A percentile compares a stretch with the other conserved stretches of the same genome.
phyloP scores from a whole-genome alignment of 2,888 invertebrate genomes.

The Cosmopolites sordidus region DNA sequence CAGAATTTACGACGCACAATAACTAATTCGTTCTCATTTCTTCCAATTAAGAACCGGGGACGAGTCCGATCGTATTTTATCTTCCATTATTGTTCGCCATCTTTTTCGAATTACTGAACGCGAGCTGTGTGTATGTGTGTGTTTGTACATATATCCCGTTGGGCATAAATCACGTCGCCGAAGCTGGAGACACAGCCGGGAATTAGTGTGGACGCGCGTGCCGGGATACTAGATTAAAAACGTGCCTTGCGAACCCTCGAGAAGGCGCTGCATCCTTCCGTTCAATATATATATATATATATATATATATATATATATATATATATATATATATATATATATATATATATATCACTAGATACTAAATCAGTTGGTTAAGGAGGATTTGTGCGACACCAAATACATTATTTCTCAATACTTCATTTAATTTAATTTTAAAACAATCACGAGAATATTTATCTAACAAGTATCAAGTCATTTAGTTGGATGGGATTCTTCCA shows the following conservation, averaged over 20 bases:
- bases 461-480: no score
- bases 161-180: conserved; percentile 1
- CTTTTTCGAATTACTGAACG: conserved; percentile 37
- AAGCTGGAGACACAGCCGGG: conserved; percentile 12
- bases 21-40: conserved; percentile 29
- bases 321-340: no score
- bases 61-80: conserved; percentile 29
- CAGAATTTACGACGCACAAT: conserved; percentile 26
- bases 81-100: conserved; percentile 36
- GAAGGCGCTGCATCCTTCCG: no score
- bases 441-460: no score
- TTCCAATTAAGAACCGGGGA: conserved; percentile 31
- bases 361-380: no score
- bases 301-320: not conserved
- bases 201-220: conserved; percentile 22
- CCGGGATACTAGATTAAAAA: conserved; percentile 23
- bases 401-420: no score
- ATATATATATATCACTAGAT: no score
- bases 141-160: not conserved
- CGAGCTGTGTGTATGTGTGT: not conserved
- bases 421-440: no score
- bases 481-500: no score
- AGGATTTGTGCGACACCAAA: no score
- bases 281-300: no score
- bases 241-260: conserved; percentile 16